These are phyloP conservation scores for Agrypnia vestita DNA, from an alignment of 1,140 invertebrate species.

Conservation along the genomic window DNA sequence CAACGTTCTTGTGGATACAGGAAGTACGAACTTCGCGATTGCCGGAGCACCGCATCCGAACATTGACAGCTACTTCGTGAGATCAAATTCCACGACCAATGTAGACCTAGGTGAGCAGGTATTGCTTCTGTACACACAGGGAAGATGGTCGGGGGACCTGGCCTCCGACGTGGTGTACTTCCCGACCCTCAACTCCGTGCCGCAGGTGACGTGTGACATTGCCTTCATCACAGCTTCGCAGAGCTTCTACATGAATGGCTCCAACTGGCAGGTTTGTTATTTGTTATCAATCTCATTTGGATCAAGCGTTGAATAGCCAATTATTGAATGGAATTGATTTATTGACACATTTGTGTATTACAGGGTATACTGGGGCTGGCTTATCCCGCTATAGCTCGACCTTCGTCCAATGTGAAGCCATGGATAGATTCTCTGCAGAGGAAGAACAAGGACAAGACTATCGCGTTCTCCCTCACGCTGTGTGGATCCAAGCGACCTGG, in stretches of 20 bases:
- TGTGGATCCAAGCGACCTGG: constrained; percentile 49
- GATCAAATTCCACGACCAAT: constrained; percentile 40
- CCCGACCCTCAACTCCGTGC: constrained; percentile 59
- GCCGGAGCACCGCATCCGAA: constrained; percentile 53
- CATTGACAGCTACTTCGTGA: constrained; percentile 55
- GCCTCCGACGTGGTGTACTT: constrained; percentile 55
- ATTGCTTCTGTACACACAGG: constrained; percentile 54
- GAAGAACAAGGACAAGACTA: constrained; percentile 58
- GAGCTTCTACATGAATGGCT: constrained; percentile 58
- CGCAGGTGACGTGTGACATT: constrained; percentile 54
- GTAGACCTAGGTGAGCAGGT: constrained; percentile 49
- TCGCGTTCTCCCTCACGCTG: constrained; percentile 59
- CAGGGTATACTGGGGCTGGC: constrained; percentile 60
- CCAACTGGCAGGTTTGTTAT: constrained; percentile 59
- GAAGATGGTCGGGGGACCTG: constrained; percentile 56
- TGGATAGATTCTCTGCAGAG: constrained; percentile 61
- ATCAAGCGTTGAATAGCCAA: no score
- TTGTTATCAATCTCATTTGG: neutral
- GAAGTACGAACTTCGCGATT: constrained; percentile 58
- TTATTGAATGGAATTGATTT: neutral
- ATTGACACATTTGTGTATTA: constrained; percentile 17
- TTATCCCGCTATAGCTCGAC: constrained; percentile 56
- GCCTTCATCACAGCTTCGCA: constrained; percentile 53
- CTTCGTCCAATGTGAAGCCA: constrained; percentile 50
- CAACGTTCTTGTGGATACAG: constrained; percentile 58